Percentiles rank a stretch among this genome's conserved stretches.
phyloP scores from a whole-genome alignment of 2,888 invertebrate species.

The Toxonevra muliebris region DNA sequence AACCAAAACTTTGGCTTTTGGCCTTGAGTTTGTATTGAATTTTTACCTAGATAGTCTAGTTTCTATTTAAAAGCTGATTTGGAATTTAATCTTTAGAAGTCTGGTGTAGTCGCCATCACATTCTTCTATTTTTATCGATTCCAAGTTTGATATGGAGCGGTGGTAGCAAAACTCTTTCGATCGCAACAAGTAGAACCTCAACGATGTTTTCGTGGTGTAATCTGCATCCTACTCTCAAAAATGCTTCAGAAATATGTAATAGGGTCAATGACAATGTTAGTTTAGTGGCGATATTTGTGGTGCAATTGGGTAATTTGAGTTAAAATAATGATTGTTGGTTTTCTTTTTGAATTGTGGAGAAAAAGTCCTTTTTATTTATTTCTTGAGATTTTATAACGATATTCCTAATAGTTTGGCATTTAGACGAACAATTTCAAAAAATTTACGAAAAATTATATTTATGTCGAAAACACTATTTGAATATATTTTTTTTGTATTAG shows the following conservation, averaged over 20 bases:
- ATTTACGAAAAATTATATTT: neutral
- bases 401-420: neutral
- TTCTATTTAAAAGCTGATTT: no score
- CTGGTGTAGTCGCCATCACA: no score
- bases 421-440: neutral
- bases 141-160: conserved; percentile 16
- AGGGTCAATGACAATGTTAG: no score
- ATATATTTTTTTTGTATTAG: neutral
- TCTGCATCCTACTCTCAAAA: conserved; percentile 4
- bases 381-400: neutral
- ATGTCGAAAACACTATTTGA: conserved; percentile 3
- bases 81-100: no score
- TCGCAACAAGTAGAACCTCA: conserved; percentile 18
- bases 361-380: neutral
- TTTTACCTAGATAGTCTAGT: no score
- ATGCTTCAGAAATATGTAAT: neutral
- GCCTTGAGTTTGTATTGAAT: no score
- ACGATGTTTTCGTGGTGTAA: conserved; percentile 2
- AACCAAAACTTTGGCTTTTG: no score
- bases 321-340: neutral
- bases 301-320: neutral
- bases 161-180: conserved; percentile 18
- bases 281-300: no score
- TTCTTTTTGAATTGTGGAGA: no score
- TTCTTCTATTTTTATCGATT: conserved; percentile 3